Evolutionary conservation across 2,888 invertebrate species (phyloP), one percentile per base, ranked within the genome.

Genomic region (Macrosoma leucophasiata): DNA sequence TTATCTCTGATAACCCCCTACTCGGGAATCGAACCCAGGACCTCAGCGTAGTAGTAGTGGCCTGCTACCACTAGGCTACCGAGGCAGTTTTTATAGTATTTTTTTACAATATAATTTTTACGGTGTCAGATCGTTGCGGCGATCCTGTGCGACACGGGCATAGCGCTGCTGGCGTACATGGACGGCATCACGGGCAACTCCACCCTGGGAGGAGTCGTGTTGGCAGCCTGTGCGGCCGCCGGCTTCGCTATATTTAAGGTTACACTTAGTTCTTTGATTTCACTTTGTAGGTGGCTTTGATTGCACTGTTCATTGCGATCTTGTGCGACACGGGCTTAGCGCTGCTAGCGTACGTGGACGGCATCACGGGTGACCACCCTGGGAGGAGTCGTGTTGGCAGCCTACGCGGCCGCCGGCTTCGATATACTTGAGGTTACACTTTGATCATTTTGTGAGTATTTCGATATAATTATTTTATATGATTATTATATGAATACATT

Each of bases 401-500:
- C 95, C 4, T 90, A 95, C 14, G 95, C 97, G 11, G 95, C 95
- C 17, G 95, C 96, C 13, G 94, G 95, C 26, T 95, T 96, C 47
- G 97, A 97, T 33, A 94, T 97, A 46, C 97, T 97, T 69, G 95
- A 95, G 89, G 96, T 95, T n/a, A n/a, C n/a, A n/a, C n/a, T n/a
- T n/a, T n/a, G n/a, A n/a, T n/a, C n/a, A n/a, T n/a, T n/a, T n/a
- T n/a, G n/a, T n/a, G n/a, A n/a, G n/a, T n/a, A n/a, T n/a, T n/a
- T n/a, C n/a, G n/a, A n/a, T n/a, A n/a, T n/a, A n/a, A n/a, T n/a
- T n/a, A n/a, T n/a, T n/a, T n/a, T n/a, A n/a, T n/a, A n/a, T n/a
- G n/a, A n/a, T n/a, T n/a, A n/a, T n/a, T n/a, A n/a, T n/a, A n/a
- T n/a, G n/a, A n/a, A n/a, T n/a, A n/a, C n/a, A n/a, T n/a, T n/a